Evolutionary conservation across 37 sponge, comb jelly and placozoan species (phyloP), one percentile per base, ranked within the genome.

Genomic region (Petrosia ficiformis): DNA sequence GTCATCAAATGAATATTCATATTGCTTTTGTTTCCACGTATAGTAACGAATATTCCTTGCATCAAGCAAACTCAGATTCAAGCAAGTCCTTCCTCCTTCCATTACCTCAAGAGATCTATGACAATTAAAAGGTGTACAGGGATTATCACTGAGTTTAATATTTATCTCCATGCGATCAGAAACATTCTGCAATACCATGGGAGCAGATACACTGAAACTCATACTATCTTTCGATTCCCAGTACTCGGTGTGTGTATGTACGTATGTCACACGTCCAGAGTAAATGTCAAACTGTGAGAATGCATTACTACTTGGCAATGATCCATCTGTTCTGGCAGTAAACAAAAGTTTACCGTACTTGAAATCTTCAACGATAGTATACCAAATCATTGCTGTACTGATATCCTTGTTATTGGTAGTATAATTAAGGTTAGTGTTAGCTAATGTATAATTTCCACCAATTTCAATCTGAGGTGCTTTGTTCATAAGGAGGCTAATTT

Each of bases 41-140:
- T 8, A 30, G 52, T 91, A 91, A 6, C 86, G 78, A 0, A 91
- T 25, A 71, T 91, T 91, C 11, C 92, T 70, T 25, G 83, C 86
- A 79, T 91, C 92, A 36, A 91, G 79, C 42, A 74, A 14, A 14
- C 42, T 44, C 3, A 71, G 76, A 28, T 42, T 75, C n/a, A 91
- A 36, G 65, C 87, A 86, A 0, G 11, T 43, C 0, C 14, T 0
- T n/a, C 73, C 73, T 2, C 80, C 80, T 33, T 86, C 86, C 0
- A 10, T 28, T 33, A 91, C 67, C 6, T 10, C 31, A 2, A 86
- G 61, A 4, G 70, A 11, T 3, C 36, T 35, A 52, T 75, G 68
- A 11, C 63, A 67, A 39, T 86, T 80, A 35, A 82, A 65, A 0
- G n/a, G 35, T 40, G 82, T 90, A 38, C 37, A n/a, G 33, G 38